Conservation (phyloP, 2,113 vertebrate species). For the Halcyon senegalensis region DNA sequence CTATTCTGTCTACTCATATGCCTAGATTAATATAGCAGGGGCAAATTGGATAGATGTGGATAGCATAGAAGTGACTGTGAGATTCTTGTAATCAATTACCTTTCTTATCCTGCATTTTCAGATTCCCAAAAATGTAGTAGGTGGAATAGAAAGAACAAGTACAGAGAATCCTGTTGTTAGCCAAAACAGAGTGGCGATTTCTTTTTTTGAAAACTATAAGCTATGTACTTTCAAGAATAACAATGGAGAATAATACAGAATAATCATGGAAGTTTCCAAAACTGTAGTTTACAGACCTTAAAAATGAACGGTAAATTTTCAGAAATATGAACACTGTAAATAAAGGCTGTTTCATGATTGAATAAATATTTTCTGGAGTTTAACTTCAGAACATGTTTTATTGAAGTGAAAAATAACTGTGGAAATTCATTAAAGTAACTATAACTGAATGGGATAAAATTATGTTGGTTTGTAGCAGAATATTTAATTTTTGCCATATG, state of each 20-base stretch:
- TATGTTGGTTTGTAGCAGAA: not conserved
- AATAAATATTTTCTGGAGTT: not conserved
- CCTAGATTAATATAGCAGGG: not conserved
- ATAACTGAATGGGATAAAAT: not conserved
- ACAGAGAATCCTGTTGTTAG: not conserved
- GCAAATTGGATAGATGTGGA: not conserved
- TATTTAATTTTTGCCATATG: not conserved
- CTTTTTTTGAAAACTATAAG: not conserved
- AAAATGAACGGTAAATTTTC: not conserved
- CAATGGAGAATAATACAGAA: not conserved
- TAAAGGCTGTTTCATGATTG: not conserved
- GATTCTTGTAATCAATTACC: not conserved
- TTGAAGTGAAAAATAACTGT: constrained; percentile 25
- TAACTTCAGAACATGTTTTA: not conserved
- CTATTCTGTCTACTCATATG: not conserved
- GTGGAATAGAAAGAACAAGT: not conserved
- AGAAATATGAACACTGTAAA: not conserved
- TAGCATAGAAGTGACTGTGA: not conserved
- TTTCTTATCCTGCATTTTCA: not conserved
- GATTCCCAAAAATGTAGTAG: not conserved
- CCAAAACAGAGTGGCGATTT: not conserved
- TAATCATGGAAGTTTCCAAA: not conserved
- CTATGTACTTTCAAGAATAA: not conserved
- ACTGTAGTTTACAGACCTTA: not conserved
- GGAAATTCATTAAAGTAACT: not conserved